Base-by-base conservation (phyloP, 35 echinoderm and acorn worm species). In the Hemicentrotus pulcherrimus region DNA sequence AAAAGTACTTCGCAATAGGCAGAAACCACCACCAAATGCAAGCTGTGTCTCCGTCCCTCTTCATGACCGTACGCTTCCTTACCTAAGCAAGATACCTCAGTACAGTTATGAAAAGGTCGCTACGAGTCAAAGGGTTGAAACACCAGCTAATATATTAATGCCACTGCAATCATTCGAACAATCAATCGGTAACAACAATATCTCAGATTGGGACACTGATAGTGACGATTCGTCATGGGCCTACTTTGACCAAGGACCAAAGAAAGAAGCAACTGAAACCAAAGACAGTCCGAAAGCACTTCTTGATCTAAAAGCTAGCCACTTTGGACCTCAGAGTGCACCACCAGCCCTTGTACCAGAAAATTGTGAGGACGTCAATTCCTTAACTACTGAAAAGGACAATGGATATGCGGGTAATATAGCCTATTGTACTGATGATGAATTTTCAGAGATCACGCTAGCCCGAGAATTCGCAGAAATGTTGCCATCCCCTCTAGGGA, bases 21-120 rank as follows among this genome's bases (percentile, higher is more conserved):
- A 60, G 46, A 94, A 59, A 45, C 48, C 89, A n/a, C 96, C 96
- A 19, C 96, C 96, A 47, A 96, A 96, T 65, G 48, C 48, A 61
- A 32, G 94, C 15, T 94, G 94, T 61, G 94, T 94, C 2, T 94
- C 96, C 18, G 96, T 96, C 6, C 96, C 96, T 35, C 31, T 95
- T n/a, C 22, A 46, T 32, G 96, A 96, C 32, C 94, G 96, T 50
- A 95, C 94, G 45, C 88, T 96, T 30, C 96, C 96, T 35, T 32
- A 89, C 12, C 86, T 91, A 28, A 48, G 60, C 65, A 24, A 65
- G 14, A 61, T 48, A 45, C 87, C 91, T 50, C 86, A 65, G n/a
- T 65, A 91, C 15, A 88, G 55, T 32, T 70, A 85, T 85, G 91
- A 86, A 41, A 88, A 48, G 28, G 47, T 87, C 86, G 9, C 94